These are phyloP conservation scores for Pheosia tremula DNA, from an alignment of 2,888 invertebrate genomes.

Conservation along the genomic window DNA sequence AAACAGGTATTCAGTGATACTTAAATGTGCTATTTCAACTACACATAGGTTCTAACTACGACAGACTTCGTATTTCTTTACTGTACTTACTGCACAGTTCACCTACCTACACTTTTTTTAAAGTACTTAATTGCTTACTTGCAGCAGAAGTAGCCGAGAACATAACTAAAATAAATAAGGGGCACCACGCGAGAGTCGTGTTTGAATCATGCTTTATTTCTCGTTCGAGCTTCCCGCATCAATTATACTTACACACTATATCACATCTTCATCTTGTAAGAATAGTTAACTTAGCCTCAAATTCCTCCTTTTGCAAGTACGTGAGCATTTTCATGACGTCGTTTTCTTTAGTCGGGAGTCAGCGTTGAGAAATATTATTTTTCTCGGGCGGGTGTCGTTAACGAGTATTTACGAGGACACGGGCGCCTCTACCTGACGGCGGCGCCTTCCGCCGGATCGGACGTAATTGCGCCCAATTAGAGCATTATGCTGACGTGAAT, in stretches of 20 bases:
- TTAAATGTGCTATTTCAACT: too few species aligned
- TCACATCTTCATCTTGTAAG: conserved; percentile 60
- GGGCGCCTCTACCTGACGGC: conserved; percentile 76
- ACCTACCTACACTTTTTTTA: too few species aligned
- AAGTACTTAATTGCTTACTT: background rate
- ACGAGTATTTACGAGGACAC: conserved; percentile 82
- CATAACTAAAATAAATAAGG: background rate
- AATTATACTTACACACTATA: conserved; percentile 56
- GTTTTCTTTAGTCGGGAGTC: conserved; percentile 69
- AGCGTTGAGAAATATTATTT: conserved; percentile 79
- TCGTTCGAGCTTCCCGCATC: conserved; percentile 33
- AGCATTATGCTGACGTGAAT: conserved; percentile 84
- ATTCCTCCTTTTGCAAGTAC: conserved; percentile 66
- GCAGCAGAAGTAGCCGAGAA: background rate
- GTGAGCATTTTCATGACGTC: conserved; percentile 69
- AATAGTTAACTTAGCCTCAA: conserved; percentile 69
- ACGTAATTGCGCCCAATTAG: conserved; percentile 83
- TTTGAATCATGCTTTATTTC: conserved; percentile 9
- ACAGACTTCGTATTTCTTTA: too few species aligned
- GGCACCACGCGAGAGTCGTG: background rate
- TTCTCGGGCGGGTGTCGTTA: conserved; percentile 75
- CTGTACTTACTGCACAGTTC: background rate
- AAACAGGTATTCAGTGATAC: too few species aligned
- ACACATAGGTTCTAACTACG: too few species aligned
- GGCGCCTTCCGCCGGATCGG: conserved; percentile 74